Percentiles rank a stretch among this genome's conserved stretches.
These are phyloP conservation scores for Crambe crambe DNA, from an alignment of 37 sponge, comb jelly and placozoan species.

Conservation along the genomic window DNA sequence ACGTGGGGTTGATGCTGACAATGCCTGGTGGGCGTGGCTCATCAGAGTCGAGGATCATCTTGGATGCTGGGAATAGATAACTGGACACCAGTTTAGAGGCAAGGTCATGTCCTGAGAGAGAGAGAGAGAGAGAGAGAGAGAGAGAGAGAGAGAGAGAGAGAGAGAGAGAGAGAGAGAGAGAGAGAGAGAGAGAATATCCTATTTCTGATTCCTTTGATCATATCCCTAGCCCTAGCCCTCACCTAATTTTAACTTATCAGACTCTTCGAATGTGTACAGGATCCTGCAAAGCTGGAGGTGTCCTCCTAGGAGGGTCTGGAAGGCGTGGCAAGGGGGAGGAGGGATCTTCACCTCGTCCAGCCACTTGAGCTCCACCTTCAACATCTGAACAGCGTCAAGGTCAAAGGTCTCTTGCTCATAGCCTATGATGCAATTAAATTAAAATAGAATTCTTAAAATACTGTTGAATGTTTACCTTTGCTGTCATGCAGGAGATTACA, in stretches of 20 bases:
- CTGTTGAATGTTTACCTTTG: neutral
- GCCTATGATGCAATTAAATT: no score
- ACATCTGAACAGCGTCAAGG: constrained; percentile 53
- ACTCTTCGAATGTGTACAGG: constrained; percentile 74
- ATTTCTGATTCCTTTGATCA: neutral
- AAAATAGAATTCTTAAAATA: neutral
- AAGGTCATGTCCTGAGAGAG: constrained; percentile 60
- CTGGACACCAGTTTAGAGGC: constrained; percentile 51
- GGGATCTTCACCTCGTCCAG: constrained; percentile 16
- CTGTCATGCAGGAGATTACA: constrained; percentile 32
- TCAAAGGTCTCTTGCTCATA: constrained; percentile 48
- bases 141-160: neutral
- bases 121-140: constrained; percentile 5
- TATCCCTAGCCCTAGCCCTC: neutral
- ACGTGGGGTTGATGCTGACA: constrained; percentile 44
- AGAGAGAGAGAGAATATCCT: no score
- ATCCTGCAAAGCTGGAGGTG: constrained; percentile 78
- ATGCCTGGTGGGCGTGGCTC: constrained; percentile 6
- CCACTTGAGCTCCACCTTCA: constrained; percentile 74
- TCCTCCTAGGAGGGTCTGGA: constrained; percentile 79
- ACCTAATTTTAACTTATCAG: constrained; percentile 63
- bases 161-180: constrained; percentile 2
- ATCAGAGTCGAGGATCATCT: constrained; percentile 41
- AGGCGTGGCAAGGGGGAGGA: constrained; percentile 1
- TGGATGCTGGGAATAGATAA: constrained; percentile 94